Evolutionary conservation across 2,113 vertebrate genomes (phyloP).

Genomic region (Thunnus maccoyii): DNA sequence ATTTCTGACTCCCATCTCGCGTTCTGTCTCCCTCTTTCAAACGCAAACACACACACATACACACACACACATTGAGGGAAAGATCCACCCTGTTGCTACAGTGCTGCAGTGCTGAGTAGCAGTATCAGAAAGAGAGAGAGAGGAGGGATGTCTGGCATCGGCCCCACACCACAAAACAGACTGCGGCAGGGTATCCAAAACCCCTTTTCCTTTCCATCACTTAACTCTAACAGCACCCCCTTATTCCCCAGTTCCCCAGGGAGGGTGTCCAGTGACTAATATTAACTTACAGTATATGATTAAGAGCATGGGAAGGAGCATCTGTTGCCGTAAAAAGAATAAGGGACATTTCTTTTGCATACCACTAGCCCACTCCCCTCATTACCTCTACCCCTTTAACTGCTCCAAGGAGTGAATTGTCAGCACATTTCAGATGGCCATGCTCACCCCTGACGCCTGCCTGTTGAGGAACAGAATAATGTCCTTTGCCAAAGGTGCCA

Average conservation of each 20-base stretch:
- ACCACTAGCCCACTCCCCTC: constrained; percentile 24
- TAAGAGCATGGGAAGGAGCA: constrained; percentile 44
- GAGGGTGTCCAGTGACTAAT: constrained; percentile 59
- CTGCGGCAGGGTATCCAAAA: constrained; percentile 68
- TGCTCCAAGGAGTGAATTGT: constrained; percentile 55
- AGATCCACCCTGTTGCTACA: constrained; percentile 70
- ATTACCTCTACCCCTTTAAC: constrained; percentile 48
- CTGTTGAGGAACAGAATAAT: constrained; percentile 66
- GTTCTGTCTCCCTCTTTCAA: constrained; percentile 10
- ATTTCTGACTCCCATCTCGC: constrained; percentile 38
- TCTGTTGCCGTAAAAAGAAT: constrained; percentile 59
- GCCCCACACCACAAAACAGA: constrained; percentile 61
- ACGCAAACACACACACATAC: not conserved
- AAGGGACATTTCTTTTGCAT: constrained; percentile 48
- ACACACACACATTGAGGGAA: constrained; percentile 52
- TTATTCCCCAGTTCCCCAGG: constrained; percentile 4
- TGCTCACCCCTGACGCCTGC: constrained; percentile 53
- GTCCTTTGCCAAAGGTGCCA: constrained; percentile 72
- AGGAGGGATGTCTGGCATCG: constrained; percentile 52
- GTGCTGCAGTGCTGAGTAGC: constrained; percentile 80
- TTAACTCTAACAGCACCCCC: constrained; percentile 32
- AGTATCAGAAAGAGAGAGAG: constrained; percentile 59
- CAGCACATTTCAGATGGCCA: constrained; percentile 74
- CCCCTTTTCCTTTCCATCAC: constrained; percentile 44
- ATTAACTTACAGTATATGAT: constrained; percentile 60